Percentiles rank a stretch among this genome's conserved stretches.
Conservation (phyloP, 2,113 vertebrate species). For the human (Homo sapiens) region DNA sequence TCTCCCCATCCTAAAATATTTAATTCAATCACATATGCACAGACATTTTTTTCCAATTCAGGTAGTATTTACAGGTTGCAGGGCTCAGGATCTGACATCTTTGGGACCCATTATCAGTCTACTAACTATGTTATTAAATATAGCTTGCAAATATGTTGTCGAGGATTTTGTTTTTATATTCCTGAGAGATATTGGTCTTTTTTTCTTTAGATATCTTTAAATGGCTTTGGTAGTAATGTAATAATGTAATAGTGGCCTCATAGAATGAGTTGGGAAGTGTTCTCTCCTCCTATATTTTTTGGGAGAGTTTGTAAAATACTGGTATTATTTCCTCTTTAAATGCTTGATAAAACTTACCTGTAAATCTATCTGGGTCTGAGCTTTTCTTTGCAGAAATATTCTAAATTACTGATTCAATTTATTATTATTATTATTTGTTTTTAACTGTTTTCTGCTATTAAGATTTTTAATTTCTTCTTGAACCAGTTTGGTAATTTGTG, state of each 20-base stretch:
- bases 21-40: neutral
- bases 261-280: neutral
- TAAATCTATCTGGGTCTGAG: neutral
- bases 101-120: neutral
- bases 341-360: neutral
- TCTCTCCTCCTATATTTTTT: neutral
- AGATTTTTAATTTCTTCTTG: neutral
- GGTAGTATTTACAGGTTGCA: neutral
- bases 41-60: neutral
- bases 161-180: neutral
- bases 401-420: neutral
- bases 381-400: neutral
- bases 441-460: neutral
- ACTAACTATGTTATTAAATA: neutral
- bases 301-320: neutral
- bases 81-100: neutral
- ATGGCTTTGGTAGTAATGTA: neutral
- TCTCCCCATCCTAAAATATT: neutral
- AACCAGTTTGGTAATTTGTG: neutral
- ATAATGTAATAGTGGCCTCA: neutral
- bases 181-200: neutral
- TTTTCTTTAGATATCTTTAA: neutral
- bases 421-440: neutral
- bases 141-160: neutral
- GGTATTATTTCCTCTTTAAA: neutral